Evolutionary conservation across 2,113 vertebrate species (phyloP).

Genomic region (Syrmaticus mikado): DNA sequence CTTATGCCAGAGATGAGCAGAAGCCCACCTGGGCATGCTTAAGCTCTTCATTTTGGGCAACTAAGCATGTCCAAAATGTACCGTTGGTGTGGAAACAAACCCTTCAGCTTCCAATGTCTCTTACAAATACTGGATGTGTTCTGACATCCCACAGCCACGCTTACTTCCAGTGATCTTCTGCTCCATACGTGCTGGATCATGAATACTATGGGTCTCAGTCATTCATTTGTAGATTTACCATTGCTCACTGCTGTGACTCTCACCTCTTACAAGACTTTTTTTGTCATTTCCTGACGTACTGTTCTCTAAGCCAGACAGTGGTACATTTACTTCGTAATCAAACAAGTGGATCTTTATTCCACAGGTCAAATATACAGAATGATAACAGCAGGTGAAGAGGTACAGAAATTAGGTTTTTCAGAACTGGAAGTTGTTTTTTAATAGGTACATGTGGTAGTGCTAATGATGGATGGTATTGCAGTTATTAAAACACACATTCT

Average conservation of each 20-base stretch:
- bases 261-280: not conserved
- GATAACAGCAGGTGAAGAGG: not conserved
- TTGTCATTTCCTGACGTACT: not conserved
- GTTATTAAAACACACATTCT: conserved; percentile 1
- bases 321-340: not conserved
- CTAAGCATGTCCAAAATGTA: not conserved
- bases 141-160: not conserved
- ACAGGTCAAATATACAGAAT: not conserved
- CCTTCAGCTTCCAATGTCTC: not conserved
- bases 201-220: not conserved
- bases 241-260: not conserved
- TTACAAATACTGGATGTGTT: not conserved
- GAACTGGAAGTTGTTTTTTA: not conserved
- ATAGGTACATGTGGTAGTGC: not conserved
- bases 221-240: not conserved
- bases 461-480: not conserved
- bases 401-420: not conserved
- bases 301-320: not conserved
- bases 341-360: not conserved
- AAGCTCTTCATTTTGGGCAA: not conserved
- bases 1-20: not conserved
- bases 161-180: not conserved
- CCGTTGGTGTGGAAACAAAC: not conserved
- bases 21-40: not conserved
- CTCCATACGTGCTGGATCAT: not conserved